Conservation (phyloP, 2,888 invertebrate genomes). For the Lasioglossum pauxillum region DNA sequence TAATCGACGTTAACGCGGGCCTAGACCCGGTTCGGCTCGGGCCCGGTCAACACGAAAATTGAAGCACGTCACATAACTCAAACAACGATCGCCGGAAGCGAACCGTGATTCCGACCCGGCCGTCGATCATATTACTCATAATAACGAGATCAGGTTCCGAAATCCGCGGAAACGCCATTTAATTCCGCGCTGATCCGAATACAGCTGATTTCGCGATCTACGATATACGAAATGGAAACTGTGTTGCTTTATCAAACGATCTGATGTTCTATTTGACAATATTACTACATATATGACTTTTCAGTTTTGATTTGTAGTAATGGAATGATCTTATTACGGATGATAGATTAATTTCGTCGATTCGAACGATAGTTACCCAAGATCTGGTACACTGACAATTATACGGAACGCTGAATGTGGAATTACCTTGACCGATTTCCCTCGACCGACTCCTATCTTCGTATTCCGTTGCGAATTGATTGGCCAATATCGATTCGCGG, state of each 20-base stretch:
- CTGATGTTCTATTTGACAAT: no score
- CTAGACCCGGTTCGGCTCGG: neutral
- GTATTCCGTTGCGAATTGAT: constrained; percentile 38
- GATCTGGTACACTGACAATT: neutral
- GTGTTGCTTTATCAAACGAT: neutral
- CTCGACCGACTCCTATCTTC: constrained; percentile 17
- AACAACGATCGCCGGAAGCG: constrained; percentile 40
- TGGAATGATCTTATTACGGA: neutral
- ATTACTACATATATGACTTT: no score
- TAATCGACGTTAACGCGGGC: no score
- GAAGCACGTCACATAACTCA: constrained; percentile 39
- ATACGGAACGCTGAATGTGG: constrained; percentile 14
- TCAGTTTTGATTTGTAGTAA: neutral
- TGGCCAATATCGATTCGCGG: constrained; percentile 22
- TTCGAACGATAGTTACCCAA: neutral
- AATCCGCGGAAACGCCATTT: constrained; percentile 23
- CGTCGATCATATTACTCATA: constrained; percentile 47
- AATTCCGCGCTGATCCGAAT: constrained; percentile 10
- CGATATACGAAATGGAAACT: neutral
- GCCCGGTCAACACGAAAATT: constrained; percentile 38
- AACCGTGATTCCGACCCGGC: constrained; percentile 36
- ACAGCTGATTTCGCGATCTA: neutral
- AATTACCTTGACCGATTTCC: constrained; percentile 53
- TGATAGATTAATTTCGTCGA: neutral
- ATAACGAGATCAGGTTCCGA: constrained; percentile 39